Base-by-base conservation (phyloP, 2,797 vertebrate genomes). In the Chrysocyon brachyurus region DNA sequence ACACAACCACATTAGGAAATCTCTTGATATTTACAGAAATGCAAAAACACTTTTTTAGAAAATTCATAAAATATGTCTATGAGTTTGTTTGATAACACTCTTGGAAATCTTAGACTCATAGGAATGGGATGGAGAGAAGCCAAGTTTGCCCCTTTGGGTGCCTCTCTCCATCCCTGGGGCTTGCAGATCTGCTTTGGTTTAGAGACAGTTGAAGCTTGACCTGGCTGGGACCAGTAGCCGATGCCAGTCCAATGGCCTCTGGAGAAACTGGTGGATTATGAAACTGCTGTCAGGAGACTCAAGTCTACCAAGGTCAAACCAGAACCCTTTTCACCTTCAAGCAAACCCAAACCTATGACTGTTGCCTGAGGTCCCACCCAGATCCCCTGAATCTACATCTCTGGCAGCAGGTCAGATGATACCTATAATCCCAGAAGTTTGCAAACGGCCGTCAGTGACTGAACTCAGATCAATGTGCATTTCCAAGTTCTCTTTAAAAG, bases 11-110 rank as follows among this genome's bases (percentile, higher is more conserved):
- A 28, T 33, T 31, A 56, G 2, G 54, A 95, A 98, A 90, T 97
- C 94, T 96, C 88, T 97, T 90, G 96, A 77, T 96, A 98, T 97
- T 98, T 98, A 98, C 96, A 98, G 95, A 98, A 97, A 96, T 70
- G 54, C 12, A 8, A 64, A 33, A 56, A 84, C 87, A 78, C 79
- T 97, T 59, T 90, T 56, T 93, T 75, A 87, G 94, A 97, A 83
- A 87, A 96, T 79, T 97, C 92, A 89, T 94, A 89, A 90, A 95
- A 93, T 90, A 97, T 89, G 66, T 96, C 86, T 49, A 72, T 19
- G 83, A 88, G 61, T 86, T 88, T 95, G 81, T 97, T 96, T 88
- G 96, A 96, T 96, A 98, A 93, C 54, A 83, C 90, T 82, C 11
- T 28, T 96, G 96, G 97, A 96, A 97, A 97, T 17, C 87, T 91